Conservation (phyloP, 1,140 invertebrate species). For the Diorhabda sublineata region DNA sequence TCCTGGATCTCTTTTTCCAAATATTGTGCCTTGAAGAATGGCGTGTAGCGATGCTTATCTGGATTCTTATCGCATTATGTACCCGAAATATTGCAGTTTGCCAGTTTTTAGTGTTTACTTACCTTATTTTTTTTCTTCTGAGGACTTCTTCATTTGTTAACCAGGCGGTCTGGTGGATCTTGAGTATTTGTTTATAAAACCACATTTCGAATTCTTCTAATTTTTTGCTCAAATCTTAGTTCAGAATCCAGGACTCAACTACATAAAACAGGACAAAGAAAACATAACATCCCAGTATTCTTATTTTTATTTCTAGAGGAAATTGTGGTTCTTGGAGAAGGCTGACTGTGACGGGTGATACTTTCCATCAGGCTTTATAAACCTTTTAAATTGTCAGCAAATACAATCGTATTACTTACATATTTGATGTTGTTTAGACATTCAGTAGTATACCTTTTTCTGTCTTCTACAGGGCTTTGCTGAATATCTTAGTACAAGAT, state of each 20-base stretch:
- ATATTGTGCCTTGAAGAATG: not conserved
- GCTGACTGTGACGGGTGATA: too few relatives aligned
- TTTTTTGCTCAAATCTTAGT: not conserved
- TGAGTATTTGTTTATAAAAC: not conserved
- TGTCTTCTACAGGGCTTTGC: too few relatives aligned
- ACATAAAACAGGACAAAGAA: not conserved
- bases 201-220: too few relatives aligned
- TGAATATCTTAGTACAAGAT: too few relatives aligned
- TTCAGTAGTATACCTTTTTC: too few relatives aligned
- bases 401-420: too few relatives aligned
- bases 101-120: too few relatives aligned
- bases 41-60: not conserved
- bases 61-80: not conserved
- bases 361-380: too few relatives aligned
- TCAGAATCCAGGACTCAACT: not conserved
- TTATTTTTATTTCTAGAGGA: not conserved
- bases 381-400: too few relatives aligned
- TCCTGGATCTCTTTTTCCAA: not conserved
- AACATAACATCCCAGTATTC: not conserved
- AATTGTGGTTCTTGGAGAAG: too few relatives aligned
- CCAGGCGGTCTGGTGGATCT: not conserved
- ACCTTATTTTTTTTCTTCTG: not conserved
- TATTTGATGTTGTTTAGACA: too few relatives aligned
- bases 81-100: not conserved
- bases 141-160: not conserved